Percentiles rank a stretch among this genome's conserved stretches.
phyloP scores from a whole-genome alignment of 2,113 vertebrate genomes.

The Cettia cetti region DNA sequence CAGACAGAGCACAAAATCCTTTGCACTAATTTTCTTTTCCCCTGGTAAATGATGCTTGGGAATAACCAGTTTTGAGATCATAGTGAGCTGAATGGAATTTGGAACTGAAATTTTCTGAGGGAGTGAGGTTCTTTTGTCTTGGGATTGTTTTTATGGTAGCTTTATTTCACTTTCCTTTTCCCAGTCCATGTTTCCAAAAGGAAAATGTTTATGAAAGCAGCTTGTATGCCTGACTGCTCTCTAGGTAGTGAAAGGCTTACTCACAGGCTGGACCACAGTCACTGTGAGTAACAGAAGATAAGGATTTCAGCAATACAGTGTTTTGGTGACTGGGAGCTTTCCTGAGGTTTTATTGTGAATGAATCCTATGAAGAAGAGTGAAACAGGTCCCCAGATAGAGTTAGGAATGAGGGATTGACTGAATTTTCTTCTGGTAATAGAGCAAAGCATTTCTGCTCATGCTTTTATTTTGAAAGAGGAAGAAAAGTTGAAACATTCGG shows the following conservation, averaged over 20 bases:
- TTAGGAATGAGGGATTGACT: not conserved
- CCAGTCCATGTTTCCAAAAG: not conserved
- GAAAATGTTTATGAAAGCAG: not conserved
- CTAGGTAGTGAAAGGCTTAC: not conserved
- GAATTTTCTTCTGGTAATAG: not conserved
- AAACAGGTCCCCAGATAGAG: not conserved
- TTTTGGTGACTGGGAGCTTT: not conserved
- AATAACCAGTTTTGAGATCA: not conserved
- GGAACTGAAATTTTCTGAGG: not conserved
- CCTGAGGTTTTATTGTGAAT: not conserved
- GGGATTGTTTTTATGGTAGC: not conserved
- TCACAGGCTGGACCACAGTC: not conserved
- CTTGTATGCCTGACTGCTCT: not conserved
- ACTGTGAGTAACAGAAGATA: not conserved
- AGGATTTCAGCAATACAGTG: not conserved
- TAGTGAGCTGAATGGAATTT: not conserved
- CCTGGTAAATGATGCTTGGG: not conserved
- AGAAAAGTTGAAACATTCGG: not conserved
- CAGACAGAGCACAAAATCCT: not conserved
- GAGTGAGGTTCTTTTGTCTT: not conserved
- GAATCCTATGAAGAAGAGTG: not conserved
- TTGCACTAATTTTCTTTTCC: not conserved
- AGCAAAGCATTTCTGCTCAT: not conserved
- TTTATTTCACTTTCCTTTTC: not conserved
- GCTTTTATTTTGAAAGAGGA: not conserved